Conservation (phyloP, 2,113 vertebrate species). For the Neoarius graeffei region DNA sequence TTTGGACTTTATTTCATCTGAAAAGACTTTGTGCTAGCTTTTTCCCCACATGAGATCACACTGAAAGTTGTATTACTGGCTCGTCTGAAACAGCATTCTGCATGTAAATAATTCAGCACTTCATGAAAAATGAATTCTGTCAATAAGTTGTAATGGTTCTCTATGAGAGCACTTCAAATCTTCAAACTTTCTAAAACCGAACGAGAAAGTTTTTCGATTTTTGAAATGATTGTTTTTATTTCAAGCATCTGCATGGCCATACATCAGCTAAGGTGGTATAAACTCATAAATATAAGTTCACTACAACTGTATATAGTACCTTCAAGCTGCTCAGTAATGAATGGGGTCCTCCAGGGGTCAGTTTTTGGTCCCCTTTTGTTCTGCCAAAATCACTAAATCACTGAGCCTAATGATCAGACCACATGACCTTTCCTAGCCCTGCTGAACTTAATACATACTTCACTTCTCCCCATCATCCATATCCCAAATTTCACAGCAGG, state of each 20-base stretch:
- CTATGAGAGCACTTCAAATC: not conserved
- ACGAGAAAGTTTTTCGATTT: too few species aligned
- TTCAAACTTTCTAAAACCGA: not conserved
- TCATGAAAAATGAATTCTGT: not conserved
- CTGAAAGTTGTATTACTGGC: slow-evolving; percentile 13
- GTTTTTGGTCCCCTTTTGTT: not conserved
- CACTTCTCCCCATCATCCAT: not conserved
- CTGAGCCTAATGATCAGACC: not conserved
- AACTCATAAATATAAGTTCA: not conserved
- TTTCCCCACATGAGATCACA: not conserved
- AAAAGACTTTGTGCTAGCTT: not conserved
- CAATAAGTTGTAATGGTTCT: not conserved
- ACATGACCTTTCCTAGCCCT: not conserved
- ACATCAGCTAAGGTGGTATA: not conserved
- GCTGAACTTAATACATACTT: not conserved
- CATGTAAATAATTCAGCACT: slow-evolving; percentile 12
- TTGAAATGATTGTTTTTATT: not conserved
- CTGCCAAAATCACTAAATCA: not conserved
- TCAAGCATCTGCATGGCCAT: not conserved
- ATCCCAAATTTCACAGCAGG: not conserved
- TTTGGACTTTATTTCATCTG: not conserved
- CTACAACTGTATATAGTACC: not conserved
- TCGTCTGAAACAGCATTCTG: not conserved
- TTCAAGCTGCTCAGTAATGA: not conserved
- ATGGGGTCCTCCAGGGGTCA: not conserved